Evolutionary conservation across 2,797 vertebrate genomes (phyloP).

Genomic region (Anniella stebbinsi): DNA sequence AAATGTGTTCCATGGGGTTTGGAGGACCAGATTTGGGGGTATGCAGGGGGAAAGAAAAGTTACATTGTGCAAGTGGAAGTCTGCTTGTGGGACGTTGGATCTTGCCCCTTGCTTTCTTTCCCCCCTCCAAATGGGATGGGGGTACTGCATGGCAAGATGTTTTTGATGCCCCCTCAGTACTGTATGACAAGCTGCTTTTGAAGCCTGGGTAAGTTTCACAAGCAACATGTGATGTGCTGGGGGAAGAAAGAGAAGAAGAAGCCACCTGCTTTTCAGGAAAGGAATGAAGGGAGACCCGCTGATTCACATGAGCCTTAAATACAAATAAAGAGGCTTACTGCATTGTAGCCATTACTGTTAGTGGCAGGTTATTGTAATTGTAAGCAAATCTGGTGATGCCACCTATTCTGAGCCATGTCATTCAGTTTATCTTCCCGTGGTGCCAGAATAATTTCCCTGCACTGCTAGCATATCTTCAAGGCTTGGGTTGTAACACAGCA

Average conservation of each 20-base stretch:
- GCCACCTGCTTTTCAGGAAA: neutral
- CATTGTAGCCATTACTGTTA: neutral
- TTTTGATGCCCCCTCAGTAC: neutral
- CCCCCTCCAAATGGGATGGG: too few relatives aligned
- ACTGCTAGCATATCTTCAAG: neutral
- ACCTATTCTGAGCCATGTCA: neutral
- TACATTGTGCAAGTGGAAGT: neutral
- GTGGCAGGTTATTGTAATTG: neutral
- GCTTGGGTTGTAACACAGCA: neutral
- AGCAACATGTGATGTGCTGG: neutral
- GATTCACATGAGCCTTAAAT: neutral
- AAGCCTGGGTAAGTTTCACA: neutral
- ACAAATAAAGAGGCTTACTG: neutral
- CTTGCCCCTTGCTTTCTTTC: neutral
- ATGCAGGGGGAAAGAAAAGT: neutral
- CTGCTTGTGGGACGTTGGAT: neutral
- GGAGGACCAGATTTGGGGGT: neutral
- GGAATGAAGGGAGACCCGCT: neutral
- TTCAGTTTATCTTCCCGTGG: neutral
- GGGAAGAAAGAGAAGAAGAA: too few relatives aligned
- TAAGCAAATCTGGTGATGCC: neutral
- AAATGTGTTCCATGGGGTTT: neutral
- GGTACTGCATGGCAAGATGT: neutral
- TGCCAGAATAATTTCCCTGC: neutral
- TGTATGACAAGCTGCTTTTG: neutral